Base-by-base conservation (phyloP, 2,113 vertebrate genomes). In the Stigmatopora argus region DNA sequence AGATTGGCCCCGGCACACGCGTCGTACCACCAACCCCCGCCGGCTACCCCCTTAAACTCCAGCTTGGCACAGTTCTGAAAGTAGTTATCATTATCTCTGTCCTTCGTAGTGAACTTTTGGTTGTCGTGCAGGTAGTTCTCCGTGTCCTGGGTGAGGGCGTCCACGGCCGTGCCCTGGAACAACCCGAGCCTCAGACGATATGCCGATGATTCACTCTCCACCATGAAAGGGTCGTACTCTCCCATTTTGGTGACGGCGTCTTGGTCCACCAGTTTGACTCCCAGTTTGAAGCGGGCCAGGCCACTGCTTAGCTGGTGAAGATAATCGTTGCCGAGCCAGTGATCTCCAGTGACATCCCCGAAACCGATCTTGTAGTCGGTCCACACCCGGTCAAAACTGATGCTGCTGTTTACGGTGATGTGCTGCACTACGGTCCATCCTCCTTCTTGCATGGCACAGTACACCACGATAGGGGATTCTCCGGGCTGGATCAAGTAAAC, bases 361-460 rank as follows among this genome's bases (percentile, higher is more conserved):
- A 96, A 95, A 64, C 94, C 94, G 0, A 78, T 80, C 74, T 93
- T 94, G 73, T 95, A 96, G 67, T 94, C 92, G n/a, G 79, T 81
- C 94, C 94, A 96, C 46, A 86, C 86, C 17, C 91, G 81, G 63
- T 96, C 93, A 13, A 95, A 96, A 67, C 92, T 79, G 0, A 94
- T 83, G 15, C 89, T 93, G 77, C 93, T 92, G 62, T 96, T 95
- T 34, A 92, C 89, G 3, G 94, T 96, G 71, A 95, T 95, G 59
- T 95, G 94, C 80, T 95, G 94, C 69, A 96, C 89, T 47, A 95
- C 87, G 0, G 94, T 95, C 94, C 94, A 96, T 56, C 94, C 94
- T 7, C 93, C 93, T 1, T 93, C 92, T 73, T 91, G 88, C 94
- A 96, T 96, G 78, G 91, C 89, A 62, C 94, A 95, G 69, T 72